A percentile compares a stretch with the other conserved stretches of the same genome.
Evolutionary conservation across 2,888 invertebrate genomes (phyloP).

Genomic region (Hydriomena furcata): DNA sequence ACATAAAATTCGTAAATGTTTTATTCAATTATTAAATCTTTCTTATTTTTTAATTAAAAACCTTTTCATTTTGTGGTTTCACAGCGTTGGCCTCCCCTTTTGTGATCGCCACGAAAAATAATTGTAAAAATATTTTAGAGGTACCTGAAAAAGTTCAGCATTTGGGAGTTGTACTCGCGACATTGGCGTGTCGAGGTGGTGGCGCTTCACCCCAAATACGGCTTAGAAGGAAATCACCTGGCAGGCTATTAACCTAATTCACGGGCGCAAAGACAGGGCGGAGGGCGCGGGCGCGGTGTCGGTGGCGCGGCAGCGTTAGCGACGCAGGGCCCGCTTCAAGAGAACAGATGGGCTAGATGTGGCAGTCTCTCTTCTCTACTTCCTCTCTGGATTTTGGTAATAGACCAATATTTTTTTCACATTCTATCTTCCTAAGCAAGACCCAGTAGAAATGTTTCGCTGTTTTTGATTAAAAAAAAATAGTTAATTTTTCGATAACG

Average conservation of each 20-base stretch:
- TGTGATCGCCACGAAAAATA: conserved; percentile 7
- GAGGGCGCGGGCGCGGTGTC: conserved; percentile 56
- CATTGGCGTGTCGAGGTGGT: conserved; percentile 71
- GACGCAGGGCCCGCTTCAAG: conserved; percentile 70
- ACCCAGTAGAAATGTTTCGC: no score
- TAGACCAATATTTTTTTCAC: no score
- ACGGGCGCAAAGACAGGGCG: conserved; percentile 81
- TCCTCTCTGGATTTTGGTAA: no score
- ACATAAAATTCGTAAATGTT: no score
- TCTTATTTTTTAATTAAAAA: neutral
- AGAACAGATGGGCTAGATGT: no score
- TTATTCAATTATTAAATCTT: no score
- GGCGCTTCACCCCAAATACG: conserved; percentile 72
- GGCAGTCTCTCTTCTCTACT: no score
- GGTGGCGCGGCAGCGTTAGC: conserved; percentile 30
- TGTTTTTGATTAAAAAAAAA: no score
- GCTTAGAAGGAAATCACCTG: conserved; percentile 82
- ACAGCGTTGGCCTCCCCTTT: conserved; percentile 1
- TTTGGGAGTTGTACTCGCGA: conserved; percentile 62
- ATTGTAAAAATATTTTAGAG: conserved; percentile 23
- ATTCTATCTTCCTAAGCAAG: no score
- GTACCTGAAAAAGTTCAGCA: conserved; percentile 47
- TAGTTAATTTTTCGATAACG: no score
- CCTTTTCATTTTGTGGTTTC: neutral
- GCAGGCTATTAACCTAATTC: conserved; percentile 84